Evolutionary conservation across 2,797 vertebrate species (phyloP).

Genomic region (Telmatherina bonti): DNA sequence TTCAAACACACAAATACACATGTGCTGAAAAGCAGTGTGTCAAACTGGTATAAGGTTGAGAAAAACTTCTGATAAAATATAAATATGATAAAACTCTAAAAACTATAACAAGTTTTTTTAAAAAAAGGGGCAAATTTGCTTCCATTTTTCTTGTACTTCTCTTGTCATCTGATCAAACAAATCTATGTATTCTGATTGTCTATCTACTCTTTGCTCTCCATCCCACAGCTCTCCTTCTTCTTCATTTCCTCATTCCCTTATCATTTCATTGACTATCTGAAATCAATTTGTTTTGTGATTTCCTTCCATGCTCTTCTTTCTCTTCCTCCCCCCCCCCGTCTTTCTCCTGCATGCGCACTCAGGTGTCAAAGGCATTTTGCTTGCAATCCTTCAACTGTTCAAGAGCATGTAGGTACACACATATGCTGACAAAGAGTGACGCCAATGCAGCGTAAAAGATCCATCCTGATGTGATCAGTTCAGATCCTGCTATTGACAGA

Average conservation of each 20-base stretch:
- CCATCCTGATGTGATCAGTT: conserved; percentile 85
- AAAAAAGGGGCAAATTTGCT: too few relatives aligned
- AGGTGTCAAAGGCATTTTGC: conserved; percentile 80
- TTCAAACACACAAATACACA: conserved; percentile 37
- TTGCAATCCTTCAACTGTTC: conserved; percentile 74
- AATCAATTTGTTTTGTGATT: conserved; percentile 70
- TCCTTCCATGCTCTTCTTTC: conserved; percentile 41
- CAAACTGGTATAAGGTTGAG: conserved; percentile 88
- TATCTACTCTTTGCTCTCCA: conserved; percentile 29
- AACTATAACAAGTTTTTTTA: conserved; percentile 27
- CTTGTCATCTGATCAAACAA: conserved; percentile 42
- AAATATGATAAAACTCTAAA: conserved; percentile 75
- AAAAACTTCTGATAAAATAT: conserved; percentile 50
- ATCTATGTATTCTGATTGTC: conserved; percentile 54
- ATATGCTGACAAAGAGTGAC: conserved; percentile 45
- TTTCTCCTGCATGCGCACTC: conserved; percentile 36
- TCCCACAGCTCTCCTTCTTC: conserved; percentile 32
- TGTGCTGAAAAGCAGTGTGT: conserved; percentile 71
- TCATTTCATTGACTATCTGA: conserved; percentile 74
- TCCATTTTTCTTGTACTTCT: conserved; percentile 13
- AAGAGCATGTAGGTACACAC: conserved; percentile 41
- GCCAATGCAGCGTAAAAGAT: conserved; percentile 78
- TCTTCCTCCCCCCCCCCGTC: conserved; percentile 41
- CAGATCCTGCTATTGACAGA: conserved; percentile 76
- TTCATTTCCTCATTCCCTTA: conserved; percentile 57